phyloP scores from a whole-genome alignment of 2,888 invertebrate genomes.

The Drosophila koepferae region DNA sequence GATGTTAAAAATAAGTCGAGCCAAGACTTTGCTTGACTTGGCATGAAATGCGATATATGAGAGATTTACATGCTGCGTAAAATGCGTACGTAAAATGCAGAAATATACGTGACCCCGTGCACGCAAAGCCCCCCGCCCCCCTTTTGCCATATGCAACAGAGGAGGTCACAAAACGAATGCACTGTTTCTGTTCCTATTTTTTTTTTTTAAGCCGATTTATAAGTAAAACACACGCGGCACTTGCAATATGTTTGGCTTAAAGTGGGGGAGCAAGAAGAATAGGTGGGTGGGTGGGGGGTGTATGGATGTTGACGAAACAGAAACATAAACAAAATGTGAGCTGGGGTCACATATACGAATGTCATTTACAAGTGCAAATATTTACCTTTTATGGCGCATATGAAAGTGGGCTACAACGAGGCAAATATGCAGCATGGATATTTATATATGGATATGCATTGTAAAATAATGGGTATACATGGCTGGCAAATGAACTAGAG shows the following conservation, averaged over 20 bases:
- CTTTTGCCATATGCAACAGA: conserved; percentile 3
- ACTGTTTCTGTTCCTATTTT: conserved; percentile 30
- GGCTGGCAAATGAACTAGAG: conserved; percentile 11
- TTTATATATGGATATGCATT: conserved; percentile 27
- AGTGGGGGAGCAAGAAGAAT: neutral
- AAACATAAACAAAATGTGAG: conserved; percentile 22
- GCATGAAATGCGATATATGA: conserved; percentile 46
- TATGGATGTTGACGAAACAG: conserved; percentile 14
- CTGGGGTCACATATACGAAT: conserved; percentile 66
- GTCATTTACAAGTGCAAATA: conserved; percentile 80
- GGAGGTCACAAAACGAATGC: conserved; percentile 56
- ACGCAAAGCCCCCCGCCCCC: neutral
- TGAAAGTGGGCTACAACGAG: conserved; percentile 59
- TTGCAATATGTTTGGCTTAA: conserved; percentile 66
- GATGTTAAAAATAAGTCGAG: conserved; percentile 76
- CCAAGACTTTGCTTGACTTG: conserved; percentile 50
- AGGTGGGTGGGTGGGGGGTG: neutral
- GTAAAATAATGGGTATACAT: conserved; percentile 10
- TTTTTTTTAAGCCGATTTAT: conserved; percentile 79
- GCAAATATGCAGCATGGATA: conserved; percentile 58
- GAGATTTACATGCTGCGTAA: conserved; percentile 55
- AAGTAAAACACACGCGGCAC: conserved; percentile 68
- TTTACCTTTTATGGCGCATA: conserved; percentile 69
- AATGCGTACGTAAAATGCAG: conserved; percentile 64
- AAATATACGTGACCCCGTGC: conserved; percentile 57